Evolutionary conservation across 2,797 vertebrate genomes (phyloP).

Genomic region (Lutjanus argentimaculatus): DNA sequence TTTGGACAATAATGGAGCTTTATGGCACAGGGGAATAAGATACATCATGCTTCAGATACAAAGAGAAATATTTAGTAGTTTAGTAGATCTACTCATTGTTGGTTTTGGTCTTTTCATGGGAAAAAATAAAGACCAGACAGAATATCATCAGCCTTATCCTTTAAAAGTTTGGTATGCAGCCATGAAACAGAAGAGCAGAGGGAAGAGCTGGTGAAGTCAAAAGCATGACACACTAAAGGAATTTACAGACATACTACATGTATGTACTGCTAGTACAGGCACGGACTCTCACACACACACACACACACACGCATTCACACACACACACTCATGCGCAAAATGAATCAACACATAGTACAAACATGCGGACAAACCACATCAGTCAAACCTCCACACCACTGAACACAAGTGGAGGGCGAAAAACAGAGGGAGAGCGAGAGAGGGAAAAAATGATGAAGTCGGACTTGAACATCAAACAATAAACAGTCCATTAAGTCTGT

Average conservation of each 20-base stretch:
- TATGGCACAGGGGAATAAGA: not conserved
- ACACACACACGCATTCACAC: conserved; percentile 20
- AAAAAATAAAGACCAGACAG: not conserved
- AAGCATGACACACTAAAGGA: conserved; percentile 26
- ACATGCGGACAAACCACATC: conserved; percentile 67
- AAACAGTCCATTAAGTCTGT: conserved; percentile 91
- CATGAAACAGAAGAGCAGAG: conserved; percentile 35
- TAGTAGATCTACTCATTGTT: not conserved
- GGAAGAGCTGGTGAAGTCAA: conserved; percentile 25
- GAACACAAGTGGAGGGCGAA: conserved; percentile 58
- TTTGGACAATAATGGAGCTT: not conserved
- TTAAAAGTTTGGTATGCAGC: conserved; percentile 79
- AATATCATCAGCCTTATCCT: not conserved
- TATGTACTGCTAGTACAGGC: conserved; percentile 12
- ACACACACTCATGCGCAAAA: conserved; percentile 35
- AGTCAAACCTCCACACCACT: conserved; percentile 63
- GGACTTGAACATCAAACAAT: conserved; percentile 91
- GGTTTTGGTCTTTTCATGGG: not conserved
- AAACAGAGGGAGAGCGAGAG: conserved; percentile 58
- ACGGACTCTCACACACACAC: not conserved
- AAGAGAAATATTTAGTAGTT: not conserved
- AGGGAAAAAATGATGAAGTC: conserved; percentile 77
- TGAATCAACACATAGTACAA: conserved; percentile 56
- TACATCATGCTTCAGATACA: not conserved
- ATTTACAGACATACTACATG: conserved; percentile 40